Conservation (phyloP, 2,113 vertebrate genomes). For the Paracanthobrama guichenoti region DNA sequence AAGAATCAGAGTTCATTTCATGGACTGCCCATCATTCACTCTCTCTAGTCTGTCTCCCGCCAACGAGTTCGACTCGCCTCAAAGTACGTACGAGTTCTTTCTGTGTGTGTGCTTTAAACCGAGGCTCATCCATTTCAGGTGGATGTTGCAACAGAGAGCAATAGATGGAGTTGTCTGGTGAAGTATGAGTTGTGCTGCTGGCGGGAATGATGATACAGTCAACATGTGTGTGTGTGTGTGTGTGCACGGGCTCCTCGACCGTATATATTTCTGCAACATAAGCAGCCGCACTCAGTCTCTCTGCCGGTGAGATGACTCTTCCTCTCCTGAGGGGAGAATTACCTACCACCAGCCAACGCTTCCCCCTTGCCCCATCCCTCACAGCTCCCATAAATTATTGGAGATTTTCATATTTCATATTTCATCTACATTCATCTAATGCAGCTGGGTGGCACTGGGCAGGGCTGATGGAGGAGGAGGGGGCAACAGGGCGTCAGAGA, state of each 20-base stretch:
- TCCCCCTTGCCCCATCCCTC: slow-evolving; percentile 85
- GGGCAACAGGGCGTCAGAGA: slow-evolving; percentile 88
- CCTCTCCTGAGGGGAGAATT: slow-evolving; percentile 56
- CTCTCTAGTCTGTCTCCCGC: slow-evolving; percentile 26
- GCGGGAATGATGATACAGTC: slow-evolving; percentile 41
- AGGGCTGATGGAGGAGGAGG: slow-evolving; percentile 54
- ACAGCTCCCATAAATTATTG: slow-evolving; percentile 99
- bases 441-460: slow-evolving; percentile 82
- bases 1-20: slow-evolving; percentile 81
- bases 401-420: slow-evolving; percentile 99
- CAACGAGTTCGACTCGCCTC: slow-evolving; percentile 27
- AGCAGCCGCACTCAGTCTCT: slow-evolving; percentile 42
- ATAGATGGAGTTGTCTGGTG: slow-evolving; percentile 34
- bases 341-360: slow-evolving; percentile 77
- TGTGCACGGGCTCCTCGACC: background rate
- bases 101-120: slow-evolving; percentile 2
- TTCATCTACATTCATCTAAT: slow-evolving; percentile 99
- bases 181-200: slow-evolving; percentile 39
- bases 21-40: slow-evolving; percentile 72
- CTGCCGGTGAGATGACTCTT: slow-evolving; percentile 58
- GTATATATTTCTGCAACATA: slow-evolving; percentile 69
- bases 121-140: slow-evolving; percentile 32
- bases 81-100: slow-evolving; percentile 13
- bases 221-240: slow-evolving; percentile 5
- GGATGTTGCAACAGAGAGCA: slow-evolving; percentile 30